These are phyloP conservation scores for Malthinus seriepunctatus DNA, from an alignment of 2,888 invertebrate genomes.

Conservation along the genomic window DNA sequence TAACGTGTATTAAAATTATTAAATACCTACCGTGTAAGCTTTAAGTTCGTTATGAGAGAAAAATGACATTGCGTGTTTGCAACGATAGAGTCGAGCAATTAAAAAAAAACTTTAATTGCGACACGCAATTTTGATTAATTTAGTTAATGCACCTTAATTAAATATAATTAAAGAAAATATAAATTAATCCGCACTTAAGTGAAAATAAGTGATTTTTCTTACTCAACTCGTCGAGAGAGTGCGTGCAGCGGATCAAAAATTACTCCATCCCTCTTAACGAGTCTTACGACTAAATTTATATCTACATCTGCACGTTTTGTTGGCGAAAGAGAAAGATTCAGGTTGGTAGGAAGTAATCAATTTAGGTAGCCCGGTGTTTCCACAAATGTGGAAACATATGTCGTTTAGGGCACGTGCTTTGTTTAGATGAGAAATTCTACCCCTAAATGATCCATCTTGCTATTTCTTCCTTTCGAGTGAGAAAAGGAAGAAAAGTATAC, in stretches of 20 bases:
- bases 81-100: neutral
- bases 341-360: slow-evolving; percentile 22
- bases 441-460: slow-evolving; percentile 10
- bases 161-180: neutral
- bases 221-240: too few relatives aligned
- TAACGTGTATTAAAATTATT: too few relatives aligned
- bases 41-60: too few relatives aligned
- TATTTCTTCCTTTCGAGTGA: neutral
- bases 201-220: neutral
- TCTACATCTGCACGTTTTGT: neutral
- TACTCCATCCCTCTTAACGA: neutral
- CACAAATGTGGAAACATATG: slow-evolving; percentile 45
- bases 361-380: slow-evolving; percentile 39
- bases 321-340: neutral
- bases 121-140: slow-evolving; percentile 1
- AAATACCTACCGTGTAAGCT: too few relatives aligned
- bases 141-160: neutral
- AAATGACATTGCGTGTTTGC: neutral
- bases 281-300: neutral
- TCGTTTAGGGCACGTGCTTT: slow-evolving; percentile 37
- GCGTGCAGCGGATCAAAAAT: too few relatives aligned
- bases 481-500: slow-evolving; percentile 2
- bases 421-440: slow-evolving; percentile 7
- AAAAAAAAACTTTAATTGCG: slow-evolving; percentile 4
- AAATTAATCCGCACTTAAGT: neutral